A percentile compares a stretch with the other conserved stretches of the same genome.
phyloP scores from a whole-genome alignment of 1,140 invertebrate genomes.

The Hylaeus anthracinus region DNA sequence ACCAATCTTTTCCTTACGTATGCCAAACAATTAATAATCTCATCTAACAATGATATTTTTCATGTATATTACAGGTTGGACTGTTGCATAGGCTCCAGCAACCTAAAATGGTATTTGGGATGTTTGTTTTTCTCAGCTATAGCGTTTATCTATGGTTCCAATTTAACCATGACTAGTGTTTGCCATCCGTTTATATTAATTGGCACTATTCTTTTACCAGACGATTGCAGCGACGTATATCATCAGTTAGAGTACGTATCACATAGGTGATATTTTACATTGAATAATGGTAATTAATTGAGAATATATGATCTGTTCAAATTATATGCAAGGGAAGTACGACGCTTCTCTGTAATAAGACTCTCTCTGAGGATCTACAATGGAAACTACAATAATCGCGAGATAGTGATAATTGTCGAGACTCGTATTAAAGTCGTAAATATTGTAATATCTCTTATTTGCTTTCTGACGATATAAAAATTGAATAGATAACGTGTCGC shows the following conservation, averaged over 20 bases:
- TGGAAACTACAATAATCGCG: constrained; percentile 54
- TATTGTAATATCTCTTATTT: constrained; percentile 62
- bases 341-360: constrained; percentile 25
- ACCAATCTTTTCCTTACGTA: neutral
- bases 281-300: neutral
- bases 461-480: constrained; percentile 53
- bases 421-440: constrained; percentile 53
- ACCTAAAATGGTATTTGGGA: constrained; percentile 84
- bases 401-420: constrained; percentile 63
- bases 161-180: constrained; percentile 86
- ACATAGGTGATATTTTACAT: neutral
- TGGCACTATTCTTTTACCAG: constrained; percentile 84
- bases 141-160: constrained; percentile 85
- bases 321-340: neutral
- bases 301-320: neutral
- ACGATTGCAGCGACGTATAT: constrained; percentile 88
- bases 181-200: constrained; percentile 86
- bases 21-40: too few species aligned
- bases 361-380: constrained; percentile 38
- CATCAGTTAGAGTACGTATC: constrained; percentile 84
- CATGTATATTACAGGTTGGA: constrained; percentile 83
- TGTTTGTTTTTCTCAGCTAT: constrained; percentile 83
- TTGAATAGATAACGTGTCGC: constrained; percentile 56
- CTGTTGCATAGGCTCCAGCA: constrained; percentile 86
- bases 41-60: neutral